Conservation (phyloP, 2,113 vertebrate species). For the Pachyramphus minor region DNA sequence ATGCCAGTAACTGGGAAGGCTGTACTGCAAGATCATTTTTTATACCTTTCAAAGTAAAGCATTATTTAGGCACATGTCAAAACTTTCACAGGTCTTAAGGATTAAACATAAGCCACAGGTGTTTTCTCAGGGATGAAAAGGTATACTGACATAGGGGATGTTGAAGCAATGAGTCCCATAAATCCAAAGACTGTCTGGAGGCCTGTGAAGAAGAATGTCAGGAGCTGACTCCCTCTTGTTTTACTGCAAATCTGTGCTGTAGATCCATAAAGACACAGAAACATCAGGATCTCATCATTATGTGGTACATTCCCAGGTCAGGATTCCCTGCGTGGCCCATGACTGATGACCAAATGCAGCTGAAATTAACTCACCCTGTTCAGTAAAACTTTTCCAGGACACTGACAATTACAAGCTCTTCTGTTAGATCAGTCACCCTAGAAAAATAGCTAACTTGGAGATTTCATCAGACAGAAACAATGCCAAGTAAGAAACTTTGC, state of each 20-base stretch:
- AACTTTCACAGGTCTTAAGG: slow-evolving; percentile 11
- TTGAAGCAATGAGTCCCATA: slow-evolving; percentile 12
- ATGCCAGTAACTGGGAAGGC: not conserved
- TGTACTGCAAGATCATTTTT: not conserved
- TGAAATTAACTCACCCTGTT: not conserved
- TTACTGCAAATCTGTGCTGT: not conserved
- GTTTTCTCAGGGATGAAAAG: slow-evolving; percentile 45
- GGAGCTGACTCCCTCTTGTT: not conserved
- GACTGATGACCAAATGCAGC: not conserved
- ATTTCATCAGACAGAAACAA: not conserved
- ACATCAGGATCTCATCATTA: slow-evolving; percentile 44
- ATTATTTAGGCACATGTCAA: slow-evolving; percentile 40
- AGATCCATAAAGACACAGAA: not conserved
- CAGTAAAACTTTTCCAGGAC: not conserved
- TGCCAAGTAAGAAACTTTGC: not conserved
- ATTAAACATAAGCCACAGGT: slow-evolving; percentile 40
- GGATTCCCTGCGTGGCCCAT: not conserved
- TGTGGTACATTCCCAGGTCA: not conserved
- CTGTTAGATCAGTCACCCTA: not conserved
- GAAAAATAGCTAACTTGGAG: not conserved
- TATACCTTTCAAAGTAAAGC: slow-evolving; percentile 8
- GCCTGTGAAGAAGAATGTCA: not conserved
- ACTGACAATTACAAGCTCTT: not conserved
- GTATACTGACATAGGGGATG: not conserved
- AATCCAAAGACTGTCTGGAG: slow-evolving; percentile 30